Conservation (phyloP, 2,797 vertebrate species). For the Tadarida brasiliensis region DNA sequence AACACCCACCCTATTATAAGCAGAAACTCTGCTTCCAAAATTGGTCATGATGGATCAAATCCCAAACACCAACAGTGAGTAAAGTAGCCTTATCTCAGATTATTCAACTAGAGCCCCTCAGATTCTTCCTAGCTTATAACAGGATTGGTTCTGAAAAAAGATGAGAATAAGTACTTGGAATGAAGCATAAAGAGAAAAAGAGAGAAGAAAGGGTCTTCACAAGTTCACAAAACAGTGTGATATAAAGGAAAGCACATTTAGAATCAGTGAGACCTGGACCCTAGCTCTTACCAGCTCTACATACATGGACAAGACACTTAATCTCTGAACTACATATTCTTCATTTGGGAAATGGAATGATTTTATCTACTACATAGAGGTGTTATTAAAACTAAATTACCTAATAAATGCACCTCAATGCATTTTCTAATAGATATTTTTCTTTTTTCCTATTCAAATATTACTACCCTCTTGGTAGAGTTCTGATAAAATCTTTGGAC, state of each 20-base stretch:
- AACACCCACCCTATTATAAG: background rate
- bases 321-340: background rate
- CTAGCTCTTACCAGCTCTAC: background rate
- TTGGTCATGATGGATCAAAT: background rate
- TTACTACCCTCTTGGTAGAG: background rate
- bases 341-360: background rate
- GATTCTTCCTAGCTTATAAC: background rate
- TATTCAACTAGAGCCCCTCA: background rate
- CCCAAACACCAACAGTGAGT: background rate
- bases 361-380: background rate
- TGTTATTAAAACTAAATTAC: background rate
- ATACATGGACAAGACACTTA: background rate
- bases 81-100: background rate
- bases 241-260: background rate
- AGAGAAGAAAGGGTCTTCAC: background rate
- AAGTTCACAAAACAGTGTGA: background rate
- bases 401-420: background rate
- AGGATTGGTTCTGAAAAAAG: slow-evolving; percentile 2
- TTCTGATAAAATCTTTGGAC: slow-evolving; percentile 33
- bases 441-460: background rate
- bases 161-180: background rate
- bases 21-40: slow-evolving; percentile 13
- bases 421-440: background rate
- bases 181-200: background rate
- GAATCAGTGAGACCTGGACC: background rate